Base-by-base conservation (phyloP, 2,113 vertebrate genomes). In the Vidua chalybeata region DNA sequence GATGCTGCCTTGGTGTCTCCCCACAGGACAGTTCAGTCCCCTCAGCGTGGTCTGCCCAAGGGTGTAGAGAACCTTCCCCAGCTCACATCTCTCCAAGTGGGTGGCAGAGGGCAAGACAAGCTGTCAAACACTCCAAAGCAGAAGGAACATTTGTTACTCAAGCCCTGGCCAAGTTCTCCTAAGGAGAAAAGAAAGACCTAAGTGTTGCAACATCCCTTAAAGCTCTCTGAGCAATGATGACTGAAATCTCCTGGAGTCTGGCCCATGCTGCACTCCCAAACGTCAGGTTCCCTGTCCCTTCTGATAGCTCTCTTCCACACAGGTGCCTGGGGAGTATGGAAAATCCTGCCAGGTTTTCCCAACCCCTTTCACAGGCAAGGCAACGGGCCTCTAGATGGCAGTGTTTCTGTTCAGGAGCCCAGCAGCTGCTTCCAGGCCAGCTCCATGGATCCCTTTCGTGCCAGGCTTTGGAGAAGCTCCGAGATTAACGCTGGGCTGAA, bases 331-430 rank as follows among this genome's bases (percentile, higher is more conserved):
- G 33, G 37, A 56, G 26, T 24, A 1, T 16, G 52, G 66, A 49
- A 85, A 80, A 67, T 62, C 41, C 58, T 79, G 11, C 7, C 23
- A 3, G 17, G 30, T 51, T 93, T 64, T 84, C 39, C 54, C 43
- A 24, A 11, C 18, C 33, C 33, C 27, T 46, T 55, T 51, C 48
- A 26, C 43, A 9, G 14, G 11, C 61, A 11, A 21, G 72, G 30
- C 31, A 21, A 21, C 13, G 41, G 56, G 71, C 96, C 98, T 96
- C 94, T 96, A 98, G 98, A 96, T 98, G 98, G 98, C 98, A 97
- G 8, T 97, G 93, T 98, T 97, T 97, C 96, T 94, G 97, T 98
- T 97, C 86, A 80, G 83, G 96, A 85, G 33, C 63, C 58, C 41
- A 22, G 54, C 31, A 10, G 46, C 63, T 21, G 66, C 64, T 91